phyloP scores from a whole-genome alignment of 2,888 invertebrate genomes.

The Sphaerophoria taeniata region DNA sequence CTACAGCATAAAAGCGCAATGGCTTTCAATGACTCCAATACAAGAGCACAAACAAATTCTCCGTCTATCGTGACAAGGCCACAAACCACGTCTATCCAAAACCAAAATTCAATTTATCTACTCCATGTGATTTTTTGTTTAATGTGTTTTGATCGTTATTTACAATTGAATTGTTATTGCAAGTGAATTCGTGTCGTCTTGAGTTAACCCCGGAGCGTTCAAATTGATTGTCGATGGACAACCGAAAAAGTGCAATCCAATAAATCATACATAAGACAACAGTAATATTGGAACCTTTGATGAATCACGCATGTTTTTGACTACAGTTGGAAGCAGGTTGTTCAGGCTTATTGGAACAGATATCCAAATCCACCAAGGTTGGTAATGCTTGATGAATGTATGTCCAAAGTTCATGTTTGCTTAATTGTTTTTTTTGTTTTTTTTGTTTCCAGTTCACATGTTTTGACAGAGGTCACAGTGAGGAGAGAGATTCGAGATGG shows the following conservation, averaged over 20 bases:
- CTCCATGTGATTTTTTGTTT: constrained; percentile 20
- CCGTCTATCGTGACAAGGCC: too few species aligned
- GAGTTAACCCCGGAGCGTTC: constrained; percentile 30
- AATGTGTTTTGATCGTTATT: constrained; percentile 21
- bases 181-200: neutral
- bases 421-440: neutral
- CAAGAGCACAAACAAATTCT: too few species aligned
- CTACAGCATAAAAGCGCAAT: too few species aligned
- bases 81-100: constrained; percentile 53
- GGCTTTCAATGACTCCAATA: too few species aligned
- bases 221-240: constrained; percentile 26
- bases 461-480: constrained; percentile 96
- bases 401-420: constrained; percentile 43
- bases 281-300: constrained; percentile 91
- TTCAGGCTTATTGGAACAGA: constrained; percentile 94
- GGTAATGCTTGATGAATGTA: constrained; percentile 50
- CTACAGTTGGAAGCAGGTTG: constrained; percentile 96
- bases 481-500: constrained; percentile 90
- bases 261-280: neutral
- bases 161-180: neutral
- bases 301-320: constrained; percentile 90
- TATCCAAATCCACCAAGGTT: constrained; percentile 99
- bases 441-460: constrained; percentile 91
- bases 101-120: neutral
- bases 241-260: neutral